Evolutionary conservation across 2,113 vertebrate genomes (phyloP).

Genomic region (Rhinolophus sinicus): DNA sequence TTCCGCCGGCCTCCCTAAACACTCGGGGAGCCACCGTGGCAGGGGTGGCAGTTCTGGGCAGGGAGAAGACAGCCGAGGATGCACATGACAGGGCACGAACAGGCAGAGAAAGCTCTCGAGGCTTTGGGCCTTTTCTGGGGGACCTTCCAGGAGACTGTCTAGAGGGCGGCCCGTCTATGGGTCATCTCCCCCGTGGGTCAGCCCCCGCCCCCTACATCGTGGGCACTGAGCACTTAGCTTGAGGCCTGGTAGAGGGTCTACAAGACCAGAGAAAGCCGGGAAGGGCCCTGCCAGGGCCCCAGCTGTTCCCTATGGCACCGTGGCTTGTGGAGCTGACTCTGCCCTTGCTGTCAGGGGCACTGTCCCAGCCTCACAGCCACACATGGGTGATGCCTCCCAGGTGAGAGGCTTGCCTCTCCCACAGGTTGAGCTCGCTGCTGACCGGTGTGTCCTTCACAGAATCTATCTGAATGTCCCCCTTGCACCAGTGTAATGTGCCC

Average conservation of each 20-base stretch:
- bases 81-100: fast-evolving
- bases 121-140: not conserved
- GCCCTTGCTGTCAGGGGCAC: not conserved
- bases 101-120: not conserved
- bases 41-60: fast-evolving
- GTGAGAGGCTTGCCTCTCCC: not conserved
- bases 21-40: not conserved
- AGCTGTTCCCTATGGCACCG: not conserved
- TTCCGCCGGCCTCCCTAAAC: not conserved
- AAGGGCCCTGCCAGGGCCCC: not conserved
- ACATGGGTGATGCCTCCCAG: not conserved
- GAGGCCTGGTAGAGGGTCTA: not conserved
- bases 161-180: not conserved
- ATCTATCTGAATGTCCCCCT: not conserved
- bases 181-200: not conserved
- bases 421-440: not conserved
- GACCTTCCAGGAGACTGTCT: not conserved
- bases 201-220: no score
- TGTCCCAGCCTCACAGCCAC: not conserved
- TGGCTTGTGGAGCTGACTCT: not conserved
- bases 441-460: not conserved
- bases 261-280: not conserved
- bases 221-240: not conserved
- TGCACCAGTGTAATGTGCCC: not conserved
- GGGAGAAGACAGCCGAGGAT: no score